Evolutionary conservation across 1,140 invertebrate genomes (phyloP).

Genomic region (Platyscapa corneri): DNA sequence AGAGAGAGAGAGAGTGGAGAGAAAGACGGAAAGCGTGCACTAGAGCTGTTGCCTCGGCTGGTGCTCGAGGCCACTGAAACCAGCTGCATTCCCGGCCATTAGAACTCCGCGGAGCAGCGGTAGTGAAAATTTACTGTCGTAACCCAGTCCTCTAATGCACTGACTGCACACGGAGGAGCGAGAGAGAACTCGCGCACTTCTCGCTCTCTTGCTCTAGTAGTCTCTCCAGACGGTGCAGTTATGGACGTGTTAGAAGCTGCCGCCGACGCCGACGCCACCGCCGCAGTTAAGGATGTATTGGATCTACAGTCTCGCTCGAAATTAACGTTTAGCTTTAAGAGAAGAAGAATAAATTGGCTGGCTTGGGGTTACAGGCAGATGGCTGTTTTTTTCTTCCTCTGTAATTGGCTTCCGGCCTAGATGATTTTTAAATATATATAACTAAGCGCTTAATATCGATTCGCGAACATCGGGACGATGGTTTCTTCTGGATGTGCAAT

Average conservation of each 20-base stretch:
- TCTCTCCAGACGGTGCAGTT: conserved; percentile 30
- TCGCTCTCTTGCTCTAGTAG: neutral
- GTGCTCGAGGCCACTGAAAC: conserved; percentile 70
- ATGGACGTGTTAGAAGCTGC: conserved; percentile 37
- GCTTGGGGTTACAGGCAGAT: conserved; percentile 14
- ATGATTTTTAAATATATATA: neutral
- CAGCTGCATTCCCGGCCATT: conserved; percentile 73
- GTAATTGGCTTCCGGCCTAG: conserved; percentile 6
- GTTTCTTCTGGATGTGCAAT: neutral
- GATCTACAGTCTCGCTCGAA: conserved; percentile 22
- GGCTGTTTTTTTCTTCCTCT: conserved; percentile 22
- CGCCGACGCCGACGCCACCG: conserved; percentile 8
- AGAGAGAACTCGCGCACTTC: neutral
- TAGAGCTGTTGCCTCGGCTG: conserved; percentile 13
- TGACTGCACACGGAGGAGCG: conserved; percentile 39
- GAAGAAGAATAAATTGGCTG: conserved; percentile 43
- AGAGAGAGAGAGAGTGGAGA: conserved; percentile 34
- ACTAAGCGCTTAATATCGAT: neutral
- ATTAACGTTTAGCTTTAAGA: conserved; percentile 33
- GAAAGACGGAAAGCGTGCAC: conserved; percentile 28
- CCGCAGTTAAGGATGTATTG: conserved; percentile 39
- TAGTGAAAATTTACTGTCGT: conserved; percentile 75
- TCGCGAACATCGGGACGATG: neutral
- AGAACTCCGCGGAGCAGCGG: conserved; percentile 68
- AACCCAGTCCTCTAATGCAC: conserved; percentile 73